Percentiles rank a stretch among this genome's conserved stretches.
Evolutionary conservation across 2,113 vertebrate genomes (phyloP).

Genomic region (Planiliza haematocheilus): DNA sequence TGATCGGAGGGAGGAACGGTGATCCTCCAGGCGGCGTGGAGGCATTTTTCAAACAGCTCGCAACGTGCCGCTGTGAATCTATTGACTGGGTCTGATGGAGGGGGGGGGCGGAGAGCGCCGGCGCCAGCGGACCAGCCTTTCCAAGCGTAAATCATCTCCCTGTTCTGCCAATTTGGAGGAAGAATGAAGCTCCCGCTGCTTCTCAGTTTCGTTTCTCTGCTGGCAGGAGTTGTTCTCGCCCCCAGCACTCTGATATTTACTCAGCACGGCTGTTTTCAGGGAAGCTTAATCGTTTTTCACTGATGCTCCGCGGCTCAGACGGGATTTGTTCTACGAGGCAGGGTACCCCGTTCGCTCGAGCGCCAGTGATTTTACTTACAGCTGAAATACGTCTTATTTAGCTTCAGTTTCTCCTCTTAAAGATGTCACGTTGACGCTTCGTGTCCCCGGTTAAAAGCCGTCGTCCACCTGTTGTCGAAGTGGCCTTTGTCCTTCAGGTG

Average conservation of each 20-base stretch:
- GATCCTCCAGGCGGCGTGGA: conserved; percentile 32
- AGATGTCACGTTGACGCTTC: too few species aligned
- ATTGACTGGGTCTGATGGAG: conserved; percentile 39
- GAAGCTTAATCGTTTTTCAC: conserved; percentile 25
- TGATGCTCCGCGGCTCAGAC: conserved; percentile 13
- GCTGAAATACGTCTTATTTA: conserved; percentile 1
- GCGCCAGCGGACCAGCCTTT: conserved; percentile 19
- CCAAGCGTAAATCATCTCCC: conserved; percentile 25
- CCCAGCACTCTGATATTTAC: conserved; percentile 29
- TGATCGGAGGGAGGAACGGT: conserved; percentile 8
- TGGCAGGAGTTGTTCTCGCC: conserved; percentile 45
- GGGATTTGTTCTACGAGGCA: conserved; percentile 31
- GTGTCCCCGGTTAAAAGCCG: too few species aligned
- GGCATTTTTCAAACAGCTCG: conserved; percentile 36
- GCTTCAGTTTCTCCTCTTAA: conserved; percentile 11
- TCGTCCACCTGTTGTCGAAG: too few species aligned
- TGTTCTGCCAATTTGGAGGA: conserved; percentile 58
- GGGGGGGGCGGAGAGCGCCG: conserved; percentile 14
- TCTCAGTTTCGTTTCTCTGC: conserved; percentile 24
- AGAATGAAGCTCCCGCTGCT: conserved; percentile 53
- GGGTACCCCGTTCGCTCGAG: conserved; percentile 3
- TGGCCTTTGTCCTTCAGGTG: too few species aligned
- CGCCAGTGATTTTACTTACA: neutral
- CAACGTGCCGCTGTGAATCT: conserved; percentile 28
- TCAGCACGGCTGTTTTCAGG: conserved; percentile 34